Percentiles rank a stretch among this genome's conserved stretches.
phyloP scores from a whole-genome alignment of 2,113 vertebrate genomes.

The Mormyrus lacerda region DNA sequence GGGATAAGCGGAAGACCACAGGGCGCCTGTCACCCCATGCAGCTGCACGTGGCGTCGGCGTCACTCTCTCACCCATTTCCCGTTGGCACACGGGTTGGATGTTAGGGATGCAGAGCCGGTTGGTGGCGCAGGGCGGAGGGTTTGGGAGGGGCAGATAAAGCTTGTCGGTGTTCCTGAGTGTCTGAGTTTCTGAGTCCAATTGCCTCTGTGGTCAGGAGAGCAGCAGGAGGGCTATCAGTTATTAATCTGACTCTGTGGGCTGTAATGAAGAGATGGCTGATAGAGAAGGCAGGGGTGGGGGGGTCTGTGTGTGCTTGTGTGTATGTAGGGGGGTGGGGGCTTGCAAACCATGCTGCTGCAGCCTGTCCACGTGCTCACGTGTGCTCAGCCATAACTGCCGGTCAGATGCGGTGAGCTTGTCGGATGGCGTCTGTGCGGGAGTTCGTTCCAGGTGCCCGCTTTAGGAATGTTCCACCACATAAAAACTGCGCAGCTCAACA shows the following conservation, averaged over 20 bases:
- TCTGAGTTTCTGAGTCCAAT: no score
- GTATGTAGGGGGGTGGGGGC: neutral
- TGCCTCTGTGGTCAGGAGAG: constrained; percentile 23
- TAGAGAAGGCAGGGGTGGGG: constrained; percentile 23
- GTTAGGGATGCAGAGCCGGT: constrained; percentile 17
- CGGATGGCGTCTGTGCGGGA: neutral
- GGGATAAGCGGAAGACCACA: neutral
- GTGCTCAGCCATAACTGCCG: neutral
- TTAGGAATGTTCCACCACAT: neutral
- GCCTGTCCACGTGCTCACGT: constrained; percentile 14
- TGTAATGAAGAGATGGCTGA: constrained; percentile 44
- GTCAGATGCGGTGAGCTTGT: neutral
- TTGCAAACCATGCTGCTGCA: neutral
- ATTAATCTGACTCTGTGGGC: constrained; percentile 52
- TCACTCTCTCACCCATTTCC: constrained; percentile 10
- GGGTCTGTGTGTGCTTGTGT: constrained; percentile 10
- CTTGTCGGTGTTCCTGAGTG: constrained; percentile 36
- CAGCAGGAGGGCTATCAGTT: constrained; percentile 39
- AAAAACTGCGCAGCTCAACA: neutral
- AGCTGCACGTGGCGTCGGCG: constrained; percentile 15
- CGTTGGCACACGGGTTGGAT: neutral
- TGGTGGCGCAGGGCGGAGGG: neutral
- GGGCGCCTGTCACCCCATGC: neutral
- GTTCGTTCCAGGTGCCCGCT: neutral
- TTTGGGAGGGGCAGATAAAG: constrained; percentile 31